Percentiles rank a stretch among this genome's conserved stretches.
Conservation (phyloP, 1,140 invertebrate genomes). For the Neoseiulus cucumeris region DNA sequence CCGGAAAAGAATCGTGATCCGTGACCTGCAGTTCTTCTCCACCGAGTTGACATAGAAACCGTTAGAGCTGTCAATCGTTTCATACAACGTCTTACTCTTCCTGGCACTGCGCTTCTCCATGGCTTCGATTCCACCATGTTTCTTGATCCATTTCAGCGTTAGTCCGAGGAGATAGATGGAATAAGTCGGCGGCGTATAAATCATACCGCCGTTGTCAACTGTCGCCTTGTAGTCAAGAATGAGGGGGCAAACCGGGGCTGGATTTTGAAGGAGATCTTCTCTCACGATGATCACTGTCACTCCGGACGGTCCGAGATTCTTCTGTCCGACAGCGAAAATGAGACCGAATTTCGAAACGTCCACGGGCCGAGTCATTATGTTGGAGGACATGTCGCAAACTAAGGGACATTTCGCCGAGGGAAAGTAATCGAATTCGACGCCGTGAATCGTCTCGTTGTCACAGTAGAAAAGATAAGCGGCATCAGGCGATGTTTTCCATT, state of each 20-base stretch:
- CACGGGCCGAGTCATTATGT: slow-evolving; percentile 64
- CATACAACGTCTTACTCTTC: slow-evolving; percentile 63
- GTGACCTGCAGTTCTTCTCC: slow-evolving; percentile 30
- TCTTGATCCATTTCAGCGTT: slow-evolving; percentile 78
- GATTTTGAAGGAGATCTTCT: slow-evolving; percentile 59
- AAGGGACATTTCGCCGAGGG: slow-evolving; percentile 61
- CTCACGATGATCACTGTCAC: slow-evolving; percentile 77
- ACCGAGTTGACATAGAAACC: slow-evolving; percentile 51
- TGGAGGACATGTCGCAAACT: slow-evolving; percentile 92
- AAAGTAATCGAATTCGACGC: slow-evolving; percentile 71
- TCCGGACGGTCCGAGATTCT: slow-evolving; percentile 87
- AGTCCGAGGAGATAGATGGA: slow-evolving; percentile 78
- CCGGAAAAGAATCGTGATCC: slow-evolving; percentile 83
- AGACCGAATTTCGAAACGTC: slow-evolving; percentile 70
- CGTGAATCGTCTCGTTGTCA: slow-evolving; percentile 89
- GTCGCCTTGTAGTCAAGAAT: slow-evolving; percentile 67
- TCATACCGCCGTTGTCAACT: slow-evolving; percentile 65
- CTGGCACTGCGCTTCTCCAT: slow-evolving; percentile 46
- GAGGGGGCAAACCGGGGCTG: slow-evolving; percentile 48
- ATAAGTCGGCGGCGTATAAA: slow-evolving; percentile 84
- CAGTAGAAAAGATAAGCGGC: slow-evolving; percentile 97
- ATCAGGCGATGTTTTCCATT: slow-evolving; percentile 66
- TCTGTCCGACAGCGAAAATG: slow-evolving; percentile 90
- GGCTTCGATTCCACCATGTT: slow-evolving; percentile 55
- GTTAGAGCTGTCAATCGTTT: slow-evolving; percentile 58